Percentiles rank a stretch among this genome's conserved stretches.
These are phyloP conservation scores for Chloropsis hardwickii DNA, from an alignment of 2,113 vertebrate genomes.

Conservation along the genomic window DNA sequence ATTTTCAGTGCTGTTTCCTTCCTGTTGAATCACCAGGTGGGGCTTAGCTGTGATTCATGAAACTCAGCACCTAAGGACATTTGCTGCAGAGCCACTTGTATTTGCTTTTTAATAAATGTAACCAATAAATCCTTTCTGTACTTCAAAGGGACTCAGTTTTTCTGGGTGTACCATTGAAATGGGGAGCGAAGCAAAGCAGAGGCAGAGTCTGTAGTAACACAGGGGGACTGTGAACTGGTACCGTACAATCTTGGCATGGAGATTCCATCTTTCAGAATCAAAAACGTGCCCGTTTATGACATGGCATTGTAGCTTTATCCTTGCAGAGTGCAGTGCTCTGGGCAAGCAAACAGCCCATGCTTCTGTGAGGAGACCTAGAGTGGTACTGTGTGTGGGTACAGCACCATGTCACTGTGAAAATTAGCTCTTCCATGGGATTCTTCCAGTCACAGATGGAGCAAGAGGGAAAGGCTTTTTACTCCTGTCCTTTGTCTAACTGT, in stretches of 20 bases:
- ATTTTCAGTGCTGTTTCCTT: not conserved
- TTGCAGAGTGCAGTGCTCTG: no score
- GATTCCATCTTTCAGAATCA: not conserved
- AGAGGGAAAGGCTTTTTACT: not conserved
- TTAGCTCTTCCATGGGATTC: not conserved
- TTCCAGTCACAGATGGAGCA: not conserved
- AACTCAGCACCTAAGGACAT: not conserved
- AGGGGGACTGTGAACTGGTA: not conserved
- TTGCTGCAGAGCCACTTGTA: rapidly evolving
- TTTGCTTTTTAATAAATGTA: not conserved
- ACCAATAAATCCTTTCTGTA: not conserved
- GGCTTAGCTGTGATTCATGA: not conserved
- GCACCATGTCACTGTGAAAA: not conserved
- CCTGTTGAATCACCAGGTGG: not conserved
- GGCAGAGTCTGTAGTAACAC: not conserved
- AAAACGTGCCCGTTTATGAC: not conserved
- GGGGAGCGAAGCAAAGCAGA: not conserved
- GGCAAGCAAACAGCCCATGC: not conserved
- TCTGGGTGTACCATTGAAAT: not conserved
- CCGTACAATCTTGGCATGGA: rapidly evolving
- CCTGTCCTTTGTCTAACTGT: not conserved
- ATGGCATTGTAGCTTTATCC: not conserved
- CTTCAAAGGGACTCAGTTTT: not conserved
- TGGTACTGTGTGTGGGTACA: not conserved
- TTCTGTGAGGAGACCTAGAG: not conserved